phyloP scores from a whole-genome alignment of 2,113 vertebrate genomes.

The Periophthalmus modestus region DNA sequence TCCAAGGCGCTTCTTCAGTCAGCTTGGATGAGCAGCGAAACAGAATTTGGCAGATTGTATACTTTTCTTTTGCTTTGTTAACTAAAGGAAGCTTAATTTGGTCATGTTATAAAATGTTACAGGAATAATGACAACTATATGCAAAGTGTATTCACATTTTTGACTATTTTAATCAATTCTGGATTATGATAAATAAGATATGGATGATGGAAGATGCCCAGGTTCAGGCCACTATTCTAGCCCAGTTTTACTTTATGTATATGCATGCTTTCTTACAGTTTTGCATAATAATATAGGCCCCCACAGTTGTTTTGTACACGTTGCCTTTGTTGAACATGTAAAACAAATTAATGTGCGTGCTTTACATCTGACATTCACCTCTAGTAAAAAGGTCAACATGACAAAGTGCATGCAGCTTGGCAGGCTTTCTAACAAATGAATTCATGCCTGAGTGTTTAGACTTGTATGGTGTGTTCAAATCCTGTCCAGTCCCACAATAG shows the following conservation, averaged over 20 bases:
- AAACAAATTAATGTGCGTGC: background rate
- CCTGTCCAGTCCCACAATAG: constrained; percentile 22
- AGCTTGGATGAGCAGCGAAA: too few species aligned
- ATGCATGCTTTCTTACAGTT: background rate
- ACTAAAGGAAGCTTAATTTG: background rate
- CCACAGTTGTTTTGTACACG: background rate
- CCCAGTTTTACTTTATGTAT: background rate
- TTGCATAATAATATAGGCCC: background rate
- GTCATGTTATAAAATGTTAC: background rate
- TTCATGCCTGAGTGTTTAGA: background rate
- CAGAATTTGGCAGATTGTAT: too few species aligned
- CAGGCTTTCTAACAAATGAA: constrained; percentile 6
- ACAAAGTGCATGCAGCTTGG: background rate
- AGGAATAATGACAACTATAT: background rate
- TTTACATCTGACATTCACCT: background rate
- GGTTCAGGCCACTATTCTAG: background rate
- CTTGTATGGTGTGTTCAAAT: background rate
- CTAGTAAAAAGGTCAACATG: constrained; percentile 1
- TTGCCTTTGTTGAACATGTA: background rate
- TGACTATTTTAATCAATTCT: too few species aligned
- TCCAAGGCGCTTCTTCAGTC: too few species aligned
- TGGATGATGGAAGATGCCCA: background rate
- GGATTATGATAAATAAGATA: background rate
- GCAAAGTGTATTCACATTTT: too few species aligned
- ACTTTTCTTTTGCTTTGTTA: too few species aligned